Percentiles rank a stretch among this genome's conserved stretches.
phyloP scores from a whole-genome alignment of 2,888 invertebrate genomes.

The Cancer borealis region DNA sequence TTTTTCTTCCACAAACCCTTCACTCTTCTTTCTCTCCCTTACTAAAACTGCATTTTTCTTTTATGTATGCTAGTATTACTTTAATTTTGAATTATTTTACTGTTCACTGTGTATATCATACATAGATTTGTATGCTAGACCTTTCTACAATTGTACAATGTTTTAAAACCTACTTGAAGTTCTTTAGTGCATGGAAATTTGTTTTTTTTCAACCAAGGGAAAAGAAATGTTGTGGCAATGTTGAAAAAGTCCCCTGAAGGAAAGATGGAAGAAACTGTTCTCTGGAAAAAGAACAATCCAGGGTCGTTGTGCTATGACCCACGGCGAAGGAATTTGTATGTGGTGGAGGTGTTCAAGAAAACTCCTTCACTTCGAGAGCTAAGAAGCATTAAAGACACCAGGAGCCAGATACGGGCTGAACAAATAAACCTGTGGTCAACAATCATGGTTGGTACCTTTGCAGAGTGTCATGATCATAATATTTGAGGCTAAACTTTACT shows the following conservation, averaged over 20 bases:
- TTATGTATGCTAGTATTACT: background rate
- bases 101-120: background rate
- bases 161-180: background rate
- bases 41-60: no score
- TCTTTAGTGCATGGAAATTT: background rate
- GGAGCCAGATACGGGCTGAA: background rate
- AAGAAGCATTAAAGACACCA: background rate
- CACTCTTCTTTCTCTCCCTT: no score
- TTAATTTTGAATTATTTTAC: background rate
- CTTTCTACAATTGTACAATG: background rate
- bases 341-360: background rate
- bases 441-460: background rate
- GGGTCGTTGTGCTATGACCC: background rate
- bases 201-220: background rate
- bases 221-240: background rate
- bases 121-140: background rate
- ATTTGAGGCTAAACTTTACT: background rate
- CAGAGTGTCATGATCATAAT: background rate
- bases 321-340: background rate
- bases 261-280: background rate
- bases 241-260: background rate
- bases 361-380: background rate
- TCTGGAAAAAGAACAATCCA: background rate
- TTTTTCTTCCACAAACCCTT: no score
- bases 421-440: background rate